Evolutionary conservation across 2,113 vertebrate genomes (phyloP).

Genomic region (Gymnobelideus leadbeateri): DNA sequence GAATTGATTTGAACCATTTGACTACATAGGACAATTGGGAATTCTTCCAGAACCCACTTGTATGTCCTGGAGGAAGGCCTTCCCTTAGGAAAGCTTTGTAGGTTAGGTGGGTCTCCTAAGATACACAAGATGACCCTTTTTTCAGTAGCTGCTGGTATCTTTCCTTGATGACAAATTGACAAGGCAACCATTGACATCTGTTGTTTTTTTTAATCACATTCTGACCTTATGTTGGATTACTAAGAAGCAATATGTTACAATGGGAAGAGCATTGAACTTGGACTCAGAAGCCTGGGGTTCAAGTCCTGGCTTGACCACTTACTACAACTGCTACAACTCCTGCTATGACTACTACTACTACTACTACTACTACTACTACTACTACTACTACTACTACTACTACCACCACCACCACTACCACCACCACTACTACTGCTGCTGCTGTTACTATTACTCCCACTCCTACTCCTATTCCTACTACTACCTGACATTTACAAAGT

Average conservation of each 20-base stretch:
- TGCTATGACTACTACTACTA: background rate
- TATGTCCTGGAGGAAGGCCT: background rate
- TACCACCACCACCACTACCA: background rate
- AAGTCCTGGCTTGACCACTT: background rate
- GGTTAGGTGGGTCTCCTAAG: background rate
- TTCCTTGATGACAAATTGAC: background rate
- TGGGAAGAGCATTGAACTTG: background rate
- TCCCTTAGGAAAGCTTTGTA: too few species aligned
- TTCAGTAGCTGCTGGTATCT: background rate
- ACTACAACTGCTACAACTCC: background rate
- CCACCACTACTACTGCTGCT: too few species aligned
- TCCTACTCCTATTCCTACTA: background rate
- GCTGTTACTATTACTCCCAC: too few species aligned
- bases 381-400: background rate
- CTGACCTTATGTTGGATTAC: background rate
- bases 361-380: background rate
- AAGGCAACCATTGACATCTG: background rate
- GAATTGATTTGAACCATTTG: too few species aligned
- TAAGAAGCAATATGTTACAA: background rate
- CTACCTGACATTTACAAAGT: background rate
- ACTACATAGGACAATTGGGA: too few species aligned
- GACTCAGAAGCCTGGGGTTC: background rate
- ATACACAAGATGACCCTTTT: background rate
- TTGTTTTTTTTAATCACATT: background rate
- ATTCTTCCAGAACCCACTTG: background rate